Base-by-base conservation (phyloP, 2,797 vertebrate genomes). In the Labeo calbasu region DNA sequence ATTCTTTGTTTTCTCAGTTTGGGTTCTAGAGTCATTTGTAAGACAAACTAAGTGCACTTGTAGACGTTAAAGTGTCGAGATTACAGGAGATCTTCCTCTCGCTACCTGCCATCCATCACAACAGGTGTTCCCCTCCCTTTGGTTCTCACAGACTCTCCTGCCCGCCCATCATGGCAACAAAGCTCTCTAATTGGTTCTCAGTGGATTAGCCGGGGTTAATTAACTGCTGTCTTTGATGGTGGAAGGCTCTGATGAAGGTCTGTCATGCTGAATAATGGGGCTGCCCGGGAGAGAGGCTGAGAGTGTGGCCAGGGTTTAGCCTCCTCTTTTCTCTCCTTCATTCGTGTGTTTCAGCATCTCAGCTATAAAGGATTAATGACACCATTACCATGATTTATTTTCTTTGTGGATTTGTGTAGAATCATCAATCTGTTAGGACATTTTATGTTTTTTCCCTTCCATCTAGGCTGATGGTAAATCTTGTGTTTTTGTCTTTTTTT, bases 241-340 rank as follows among this genome's bases (percentile, higher is more conserved):
- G 91, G 93, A 94, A 92, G 92, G 88, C 91, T 90, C 93, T 94
- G 94, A 95, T 95, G 94, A 95, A 93, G 94, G 92, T 91, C 92
- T 94, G 93, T 94, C 94, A 93, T 79, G 90, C 91, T 95, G 94
- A 94, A 92, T 94, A 93, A 95, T 95, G 93, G 93, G 23, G 77
- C 91, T 92, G 89, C 87, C 87, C 84, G 83, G 28, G 86, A 90
- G 79, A 61, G 61, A 73, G 80, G 28, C 68, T 89, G 89, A 87
- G 81, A 73, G 86, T 85, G 87, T 57, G 90, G 92, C 86, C 87
- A 89, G 92, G 89, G 90, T 93, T 92, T 77, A 63, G 71, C 53
- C 59, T 76, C 25, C 66, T 87, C 90, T 88, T 88, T 80, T 69
- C 51, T 72, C 79, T 71, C 87, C 86, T 90, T 77, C 80, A 84